Conservation (phyloP, 2,113 vertebrate species). For the Uropsilus gracilis region DNA sequence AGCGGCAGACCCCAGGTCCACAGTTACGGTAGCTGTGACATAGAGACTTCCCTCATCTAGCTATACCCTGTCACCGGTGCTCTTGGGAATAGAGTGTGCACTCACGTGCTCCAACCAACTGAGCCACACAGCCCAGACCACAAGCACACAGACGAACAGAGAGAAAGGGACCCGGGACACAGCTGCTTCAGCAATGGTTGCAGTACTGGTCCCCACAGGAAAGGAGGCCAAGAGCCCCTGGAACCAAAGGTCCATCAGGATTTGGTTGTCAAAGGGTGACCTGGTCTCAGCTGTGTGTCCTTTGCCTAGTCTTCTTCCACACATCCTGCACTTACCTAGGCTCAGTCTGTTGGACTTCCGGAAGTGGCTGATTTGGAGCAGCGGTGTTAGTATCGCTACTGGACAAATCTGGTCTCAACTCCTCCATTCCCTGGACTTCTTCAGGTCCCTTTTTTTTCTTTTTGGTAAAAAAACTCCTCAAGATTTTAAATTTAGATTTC, state of each 20-base stretch:
- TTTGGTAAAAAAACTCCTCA: constrained; percentile 94
- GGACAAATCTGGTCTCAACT: constrained; percentile 88
- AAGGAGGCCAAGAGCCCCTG: background rate
- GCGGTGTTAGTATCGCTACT: constrained; percentile 86
- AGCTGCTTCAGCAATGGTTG: background rate
- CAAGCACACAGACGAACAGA: background rate
- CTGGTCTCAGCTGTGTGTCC: background rate
- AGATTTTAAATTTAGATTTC: constrained; percentile 95
- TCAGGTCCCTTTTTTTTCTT: constrained; percentile 91
- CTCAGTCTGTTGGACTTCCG: constrained; percentile 77
- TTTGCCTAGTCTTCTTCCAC: background rate
- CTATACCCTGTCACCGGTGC: background rate
- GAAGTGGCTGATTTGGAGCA: constrained; percentile 77
- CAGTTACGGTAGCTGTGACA: background rate
- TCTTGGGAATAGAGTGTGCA: background rate
- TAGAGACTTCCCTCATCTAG: background rate
- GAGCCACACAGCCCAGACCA: background rate
- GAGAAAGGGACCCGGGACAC: background rate
- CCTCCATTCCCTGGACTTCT: constrained; percentile 68
- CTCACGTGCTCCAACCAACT: background rate
- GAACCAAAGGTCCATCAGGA: background rate
- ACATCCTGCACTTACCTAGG: constrained; percentile 86
- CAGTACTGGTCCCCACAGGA: too few species aligned
- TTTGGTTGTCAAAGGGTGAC: background rate
- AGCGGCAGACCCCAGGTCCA: background rate